Percentiles rank a stretch among this genome's conserved stretches.
Evolutionary conservation across 2,888 invertebrate species (phyloP).

Genomic region (Drosophila percnosoma): DNA sequence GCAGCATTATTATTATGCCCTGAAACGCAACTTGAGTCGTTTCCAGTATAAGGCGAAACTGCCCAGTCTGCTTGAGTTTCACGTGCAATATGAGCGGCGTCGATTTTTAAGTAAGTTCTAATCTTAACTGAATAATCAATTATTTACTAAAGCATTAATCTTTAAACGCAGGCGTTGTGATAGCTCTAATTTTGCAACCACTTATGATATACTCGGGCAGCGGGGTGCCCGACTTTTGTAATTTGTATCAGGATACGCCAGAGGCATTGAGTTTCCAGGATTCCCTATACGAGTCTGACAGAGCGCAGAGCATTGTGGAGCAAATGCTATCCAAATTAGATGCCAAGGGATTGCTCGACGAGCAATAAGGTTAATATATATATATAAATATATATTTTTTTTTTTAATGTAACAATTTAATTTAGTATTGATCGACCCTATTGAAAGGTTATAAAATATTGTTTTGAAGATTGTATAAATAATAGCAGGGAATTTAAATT

Average conservation of each 20-base stretch:
- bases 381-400: no score
- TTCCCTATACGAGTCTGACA: conserved; percentile 71
- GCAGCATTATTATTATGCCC: conserved; percentile 70
- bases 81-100: conserved; percentile 56
- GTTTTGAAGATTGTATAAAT: no score
- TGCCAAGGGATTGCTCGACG: conserved; percentile 79
- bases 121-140: rapidly evolving
- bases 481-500: no score
- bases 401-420: no score
- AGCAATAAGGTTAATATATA: conserved; percentile 18
- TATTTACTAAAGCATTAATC: neutral
- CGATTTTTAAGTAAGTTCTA: conserved; percentile 45
- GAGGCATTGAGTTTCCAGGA: conserved; percentile 76
- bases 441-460: no score
- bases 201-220: conserved; percentile 77
- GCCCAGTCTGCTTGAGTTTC: conserved; percentile 66
- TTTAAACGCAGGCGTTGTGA: conserved; percentile 68
- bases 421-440: no score
- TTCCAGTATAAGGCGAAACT: conserved; percentile 48
- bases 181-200: conserved; percentile 75
- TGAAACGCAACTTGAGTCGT: conserved; percentile 47
- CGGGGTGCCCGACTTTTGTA: conserved; percentile 75
- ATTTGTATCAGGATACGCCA: conserved; percentile 78
- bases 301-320: conserved; percentile 72
- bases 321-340: conserved; percentile 80